Evolutionary conservation across 2,113 vertebrate species (phyloP).

Genomic region (Ceyx cyanopectus): DNA sequence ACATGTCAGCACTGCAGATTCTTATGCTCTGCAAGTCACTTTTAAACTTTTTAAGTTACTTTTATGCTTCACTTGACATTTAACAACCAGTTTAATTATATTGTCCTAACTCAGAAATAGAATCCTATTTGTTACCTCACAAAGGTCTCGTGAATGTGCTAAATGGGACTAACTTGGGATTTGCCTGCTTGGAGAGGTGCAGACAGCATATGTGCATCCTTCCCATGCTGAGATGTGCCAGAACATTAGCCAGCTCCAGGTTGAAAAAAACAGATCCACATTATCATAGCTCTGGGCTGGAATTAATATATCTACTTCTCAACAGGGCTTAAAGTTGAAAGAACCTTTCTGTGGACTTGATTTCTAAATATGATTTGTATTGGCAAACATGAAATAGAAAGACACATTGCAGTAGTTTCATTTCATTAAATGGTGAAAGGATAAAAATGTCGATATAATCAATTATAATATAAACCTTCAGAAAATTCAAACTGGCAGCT

Average conservation of each 20-base stretch:
- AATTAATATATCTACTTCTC: neutral
- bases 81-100: neutral
- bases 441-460: neutral
- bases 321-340: neutral
- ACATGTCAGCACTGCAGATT: neutral
- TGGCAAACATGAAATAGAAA: neutral
- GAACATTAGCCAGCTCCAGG: neutral
- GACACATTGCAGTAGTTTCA: neutral
- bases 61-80: neutral
- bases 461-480: neutral
- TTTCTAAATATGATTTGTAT: neutral
- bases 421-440: neutral
- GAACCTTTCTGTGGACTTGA: neutral
- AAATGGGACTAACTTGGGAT: neutral
- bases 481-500: neutral
- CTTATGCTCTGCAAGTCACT: neutral
- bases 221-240: neutral
- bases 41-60: neutral
- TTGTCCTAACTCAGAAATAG: neutral
- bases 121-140: neutral
- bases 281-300: neutral
- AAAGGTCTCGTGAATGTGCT: neutral
- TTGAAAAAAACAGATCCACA: neutral
- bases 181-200: neutral
- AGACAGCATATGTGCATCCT: neutral